These are phyloP conservation scores for Chelmon rostratus DNA, from an alignment of 2,797 vertebrate genomes.

Conservation along the genomic window DNA sequence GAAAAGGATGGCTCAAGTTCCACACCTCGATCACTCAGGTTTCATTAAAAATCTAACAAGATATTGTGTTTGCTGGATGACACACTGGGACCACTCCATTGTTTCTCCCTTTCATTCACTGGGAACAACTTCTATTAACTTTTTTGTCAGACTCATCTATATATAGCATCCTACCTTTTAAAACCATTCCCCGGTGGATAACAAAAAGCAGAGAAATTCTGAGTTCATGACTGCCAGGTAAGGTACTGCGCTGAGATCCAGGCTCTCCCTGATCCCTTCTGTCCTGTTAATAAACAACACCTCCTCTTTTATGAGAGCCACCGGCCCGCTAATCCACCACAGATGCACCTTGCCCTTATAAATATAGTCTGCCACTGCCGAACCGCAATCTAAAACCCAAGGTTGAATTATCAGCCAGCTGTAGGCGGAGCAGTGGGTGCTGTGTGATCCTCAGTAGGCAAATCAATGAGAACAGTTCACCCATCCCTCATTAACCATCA, in stretches of 20 bases:
- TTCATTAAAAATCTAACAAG: conserved; percentile 4
- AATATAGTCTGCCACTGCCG: conserved; percentile 33
- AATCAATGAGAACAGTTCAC: conserved; percentile 20
- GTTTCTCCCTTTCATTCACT: conserved; percentile 2
- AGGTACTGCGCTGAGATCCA: conserved; percentile 11
- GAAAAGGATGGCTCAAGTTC: background rate
- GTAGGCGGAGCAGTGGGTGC: conserved; percentile 8
- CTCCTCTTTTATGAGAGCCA: conserved; percentile 50
- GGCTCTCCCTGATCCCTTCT: conserved; percentile 24
- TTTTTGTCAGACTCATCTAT: background rate
- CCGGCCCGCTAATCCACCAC: conserved; percentile 54
- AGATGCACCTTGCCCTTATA: conserved; percentile 60
- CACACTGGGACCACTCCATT: background rate
- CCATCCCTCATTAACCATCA: conserved; percentile 19
- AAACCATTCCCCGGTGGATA: background rate
- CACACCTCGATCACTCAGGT: background rate
- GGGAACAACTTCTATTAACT: background rate
- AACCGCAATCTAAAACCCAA: conserved; percentile 35
- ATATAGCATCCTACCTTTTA: background rate
- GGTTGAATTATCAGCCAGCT: conserved; percentile 28
- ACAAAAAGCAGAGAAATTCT: background rate
- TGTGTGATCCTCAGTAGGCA: conserved; percentile 33
- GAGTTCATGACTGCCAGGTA: background rate
- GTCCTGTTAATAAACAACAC: conserved; percentile 57
- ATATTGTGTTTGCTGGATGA: background rate